phyloP scores from a whole-genome alignment of 2,113 vertebrate species.

The Podarcis cretensis region DNA sequence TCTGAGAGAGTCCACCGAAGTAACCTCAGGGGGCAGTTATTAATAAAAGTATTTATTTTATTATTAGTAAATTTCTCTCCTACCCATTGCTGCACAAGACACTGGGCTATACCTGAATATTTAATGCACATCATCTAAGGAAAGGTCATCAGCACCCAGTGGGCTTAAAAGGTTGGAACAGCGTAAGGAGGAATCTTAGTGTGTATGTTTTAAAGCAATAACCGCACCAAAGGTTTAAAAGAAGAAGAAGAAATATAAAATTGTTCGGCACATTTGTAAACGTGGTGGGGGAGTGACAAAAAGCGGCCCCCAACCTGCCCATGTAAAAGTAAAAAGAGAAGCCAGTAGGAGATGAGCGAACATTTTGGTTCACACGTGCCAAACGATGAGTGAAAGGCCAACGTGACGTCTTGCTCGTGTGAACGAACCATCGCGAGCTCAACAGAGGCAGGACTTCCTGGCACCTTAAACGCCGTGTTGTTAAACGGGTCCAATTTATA shows the following conservation, averaged over 20 bases:
- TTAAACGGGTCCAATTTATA: background rate
- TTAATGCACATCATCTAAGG: slow-evolving; percentile 47
- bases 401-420: background rate
- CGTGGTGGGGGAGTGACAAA: background rate
- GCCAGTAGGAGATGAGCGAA: background rate
- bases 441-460: background rate
- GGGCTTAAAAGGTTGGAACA: slow-evolving; percentile 43
- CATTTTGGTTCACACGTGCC: no score
- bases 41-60: slow-evolving; percentile 56
- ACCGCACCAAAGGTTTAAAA: slow-evolving; percentile 29
- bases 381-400: background rate
- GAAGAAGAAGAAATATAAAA: background rate
- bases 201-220: slow-evolving; percentile 14
- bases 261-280: background rate
- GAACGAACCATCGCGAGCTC: background rate
- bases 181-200: slow-evolving; percentile 1
- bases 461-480: background rate
- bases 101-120: slow-evolving; percentile 42
- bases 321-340: background rate
- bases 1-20: slow-evolving; percentile 36
- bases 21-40: slow-evolving; percentile 56
- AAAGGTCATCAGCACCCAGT: slow-evolving; percentile 52
- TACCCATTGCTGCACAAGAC: slow-evolving; percentile 50
- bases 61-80: slow-evolving; percentile 40
- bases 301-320: background rate